phyloP scores from a whole-genome alignment of 2,888 invertebrate species.

The Amblyjoppa fuscipennis region DNA sequence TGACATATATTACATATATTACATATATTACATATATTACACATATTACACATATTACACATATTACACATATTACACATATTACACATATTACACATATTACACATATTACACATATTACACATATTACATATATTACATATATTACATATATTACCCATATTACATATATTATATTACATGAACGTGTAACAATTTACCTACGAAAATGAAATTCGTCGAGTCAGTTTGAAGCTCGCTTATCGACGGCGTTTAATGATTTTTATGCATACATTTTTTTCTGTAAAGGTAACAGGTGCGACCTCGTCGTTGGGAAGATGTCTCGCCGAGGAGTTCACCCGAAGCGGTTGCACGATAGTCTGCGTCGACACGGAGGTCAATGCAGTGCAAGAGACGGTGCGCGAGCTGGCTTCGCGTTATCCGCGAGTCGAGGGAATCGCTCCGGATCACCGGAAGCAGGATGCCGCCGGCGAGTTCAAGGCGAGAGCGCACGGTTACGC shows the following conservation, averaged over 20 bases:
- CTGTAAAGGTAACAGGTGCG: conserved; percentile 77
- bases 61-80: too few relatives aligned
- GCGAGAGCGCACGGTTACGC: conserved; percentile 73
- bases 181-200: not conserved
- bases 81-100: too few relatives aligned
- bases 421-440: conserved; percentile 70
- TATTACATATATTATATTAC: not conserved
- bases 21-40: too few relatives aligned
- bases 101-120: too few relatives aligned
- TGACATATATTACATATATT: too few relatives aligned
- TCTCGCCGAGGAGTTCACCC: conserved; percentile 80
- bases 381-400: conserved; percentile 70
- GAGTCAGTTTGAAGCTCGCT: not conserved
- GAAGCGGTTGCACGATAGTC: conserved; percentile 78
- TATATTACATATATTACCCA: too few relatives aligned
- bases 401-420: conserved; percentile 67
- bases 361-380: conserved; percentile 77
- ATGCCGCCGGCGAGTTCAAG: conserved; percentile 42
- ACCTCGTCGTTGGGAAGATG: conserved; percentile 77
- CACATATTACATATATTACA: too few relatives aligned
- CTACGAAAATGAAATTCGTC: not conserved
- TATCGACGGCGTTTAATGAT: not conserved
- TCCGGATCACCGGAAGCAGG: conserved; percentile 71
- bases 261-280: not conserved
- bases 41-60: too few relatives aligned